These are phyloP conservation scores for Pandemis corylana DNA, from an alignment of 2,888 invertebrate species.

Conservation along the genomic window DNA sequence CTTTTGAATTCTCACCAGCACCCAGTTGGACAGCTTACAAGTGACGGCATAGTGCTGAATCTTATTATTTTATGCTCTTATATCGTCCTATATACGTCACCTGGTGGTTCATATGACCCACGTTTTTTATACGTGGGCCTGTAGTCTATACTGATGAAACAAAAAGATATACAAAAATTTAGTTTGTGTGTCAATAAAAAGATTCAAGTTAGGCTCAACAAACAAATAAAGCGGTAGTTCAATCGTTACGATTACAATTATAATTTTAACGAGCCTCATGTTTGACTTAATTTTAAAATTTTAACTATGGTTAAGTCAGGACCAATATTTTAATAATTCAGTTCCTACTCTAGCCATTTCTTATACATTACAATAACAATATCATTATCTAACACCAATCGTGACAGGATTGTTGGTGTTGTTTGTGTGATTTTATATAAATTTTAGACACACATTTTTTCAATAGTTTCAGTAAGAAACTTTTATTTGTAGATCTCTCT, in stretches of 20 bases:
- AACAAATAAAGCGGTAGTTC: background rate
- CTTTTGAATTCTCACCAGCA: too few species aligned
- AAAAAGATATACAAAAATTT: background rate
- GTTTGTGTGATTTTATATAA: background rate
- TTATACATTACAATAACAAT: constrained; percentile 1
- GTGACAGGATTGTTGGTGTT: background rate
- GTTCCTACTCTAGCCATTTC: constrained; percentile 1
- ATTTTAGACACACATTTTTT: background rate
- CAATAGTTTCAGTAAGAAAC: too few species aligned
- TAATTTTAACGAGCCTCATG: constrained; percentile 20
- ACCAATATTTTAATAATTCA: background rate
- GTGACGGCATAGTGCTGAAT: too few species aligned
- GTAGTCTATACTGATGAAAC: too few species aligned
- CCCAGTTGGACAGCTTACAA: too few species aligned
- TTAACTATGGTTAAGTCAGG: background rate
- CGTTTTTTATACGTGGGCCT: too few species aligned
- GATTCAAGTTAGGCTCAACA: background rate
- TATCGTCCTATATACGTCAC: too few species aligned
- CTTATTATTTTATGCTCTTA: too few species aligned
- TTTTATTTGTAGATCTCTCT: background rate
- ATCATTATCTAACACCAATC: background rate
- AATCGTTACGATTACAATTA: background rate
- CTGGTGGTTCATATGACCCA: too few species aligned
- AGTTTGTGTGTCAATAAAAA: background rate
- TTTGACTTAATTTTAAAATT: background rate